Percentiles rank a stretch among this genome's conserved stretches.
Evolutionary conservation across 1,140 invertebrate species (phyloP).

Genomic region (Bombus superbus): DNA sequence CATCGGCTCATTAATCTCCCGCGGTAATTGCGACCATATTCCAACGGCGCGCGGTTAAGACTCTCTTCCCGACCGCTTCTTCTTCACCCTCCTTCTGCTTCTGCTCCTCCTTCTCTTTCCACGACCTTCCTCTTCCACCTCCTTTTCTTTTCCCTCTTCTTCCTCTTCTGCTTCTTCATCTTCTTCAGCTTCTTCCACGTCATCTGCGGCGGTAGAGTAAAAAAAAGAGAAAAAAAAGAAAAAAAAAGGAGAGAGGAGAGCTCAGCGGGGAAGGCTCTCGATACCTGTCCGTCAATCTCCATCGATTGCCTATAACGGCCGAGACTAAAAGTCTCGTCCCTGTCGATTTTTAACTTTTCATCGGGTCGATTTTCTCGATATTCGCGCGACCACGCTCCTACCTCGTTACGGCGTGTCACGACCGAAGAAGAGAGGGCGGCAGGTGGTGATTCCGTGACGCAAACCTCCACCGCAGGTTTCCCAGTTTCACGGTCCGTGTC

Average conservation of each 20-base stretch:
- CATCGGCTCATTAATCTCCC: conserved; percentile 79
- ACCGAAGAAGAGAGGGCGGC: background rate
- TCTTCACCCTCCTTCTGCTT: conserved; percentile 38
- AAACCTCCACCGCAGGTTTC: background rate
- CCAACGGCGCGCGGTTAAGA: conserved; percentile 70
- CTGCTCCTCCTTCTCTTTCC: conserved; percentile 17
- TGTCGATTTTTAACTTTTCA: conserved; percentile 60
- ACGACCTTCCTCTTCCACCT: background rate
- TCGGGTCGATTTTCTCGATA: conserved; percentile 26
- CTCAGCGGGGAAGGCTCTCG: conserved; percentile 64
- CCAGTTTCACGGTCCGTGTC: background rate
- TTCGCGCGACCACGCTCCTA: background rate
- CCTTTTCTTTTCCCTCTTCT: conserved; percentile 7
- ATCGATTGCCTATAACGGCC: conserved; percentile 69
- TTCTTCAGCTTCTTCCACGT: conserved; percentile 59
- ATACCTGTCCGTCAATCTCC: conserved; percentile 69
- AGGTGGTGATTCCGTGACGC: too few species aligned
- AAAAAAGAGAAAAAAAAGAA: conserved; percentile 16
- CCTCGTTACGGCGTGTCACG: background rate
- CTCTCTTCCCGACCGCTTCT: conserved; percentile 56
- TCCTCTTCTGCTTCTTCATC: conserved; percentile 44
- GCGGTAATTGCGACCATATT: conserved; percentile 78
- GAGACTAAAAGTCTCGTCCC: conserved; percentile 38
- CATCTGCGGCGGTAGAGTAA: conserved; percentile 53
- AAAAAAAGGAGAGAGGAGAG: conserved; percentile 26